These are phyloP conservation scores for Masticophis lateralis DNA, from an alignment of 2,797 vertebrate species.

Conservation along the genomic window DNA sequence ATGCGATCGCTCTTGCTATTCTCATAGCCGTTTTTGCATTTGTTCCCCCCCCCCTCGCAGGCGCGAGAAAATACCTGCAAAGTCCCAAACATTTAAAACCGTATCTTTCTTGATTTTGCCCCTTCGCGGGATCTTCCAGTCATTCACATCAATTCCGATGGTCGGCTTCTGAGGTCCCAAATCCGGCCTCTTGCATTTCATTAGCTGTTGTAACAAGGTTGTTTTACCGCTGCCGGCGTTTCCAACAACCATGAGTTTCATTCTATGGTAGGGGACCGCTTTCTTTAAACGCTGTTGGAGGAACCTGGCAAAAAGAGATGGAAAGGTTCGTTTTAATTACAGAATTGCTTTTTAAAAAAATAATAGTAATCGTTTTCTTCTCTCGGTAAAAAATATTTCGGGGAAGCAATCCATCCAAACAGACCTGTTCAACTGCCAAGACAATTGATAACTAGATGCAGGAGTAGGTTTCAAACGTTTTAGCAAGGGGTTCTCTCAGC, in stretches of 20 bases:
- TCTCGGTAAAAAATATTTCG: no score
- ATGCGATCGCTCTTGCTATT: neutral
- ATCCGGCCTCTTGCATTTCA: constrained; percentile 81
- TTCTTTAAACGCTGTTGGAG: constrained; percentile 96
- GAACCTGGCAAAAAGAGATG: constrained; percentile 75
- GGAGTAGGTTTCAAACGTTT: no score
- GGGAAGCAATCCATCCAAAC: no score
- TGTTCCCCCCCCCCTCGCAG: rapidly evolving
- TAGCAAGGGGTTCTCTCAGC: no score
- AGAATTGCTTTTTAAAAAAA: neutral
- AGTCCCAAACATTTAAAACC: constrained; percentile 93
- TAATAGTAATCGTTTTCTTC: neutral
- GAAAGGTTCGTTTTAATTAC: neutral
- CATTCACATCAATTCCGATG: constrained; percentile 81
- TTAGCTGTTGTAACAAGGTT: constrained; percentile 85
- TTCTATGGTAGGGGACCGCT: constrained; percentile 89
- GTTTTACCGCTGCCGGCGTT: constrained; percentile 90
- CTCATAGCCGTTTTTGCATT: neutral
- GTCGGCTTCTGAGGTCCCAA: constrained; percentile 57
- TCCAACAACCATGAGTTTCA: constrained; percentile 95
- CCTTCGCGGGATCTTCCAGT: constrained; percentile 84
- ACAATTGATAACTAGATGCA: no score
- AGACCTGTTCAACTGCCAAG: no score
- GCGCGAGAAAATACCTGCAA: constrained; percentile 79
- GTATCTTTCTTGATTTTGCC: constrained; percentile 83